phyloP scores from a whole-genome alignment of 2,888 invertebrate genomes.

The Aphrophora alni region DNA sequence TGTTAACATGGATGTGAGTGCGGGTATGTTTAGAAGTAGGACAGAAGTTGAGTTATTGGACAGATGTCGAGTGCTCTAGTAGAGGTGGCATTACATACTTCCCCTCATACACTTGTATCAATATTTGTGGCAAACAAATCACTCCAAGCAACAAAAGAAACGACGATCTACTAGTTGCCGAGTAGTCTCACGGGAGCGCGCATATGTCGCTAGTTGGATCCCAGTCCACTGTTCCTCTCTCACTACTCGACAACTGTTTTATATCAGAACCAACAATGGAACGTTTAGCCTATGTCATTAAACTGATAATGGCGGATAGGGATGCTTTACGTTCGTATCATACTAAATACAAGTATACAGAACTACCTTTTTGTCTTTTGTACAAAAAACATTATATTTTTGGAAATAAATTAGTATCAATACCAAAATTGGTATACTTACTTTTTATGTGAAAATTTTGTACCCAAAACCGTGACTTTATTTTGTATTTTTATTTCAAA shows the following conservation, averaged over 20 bases:
- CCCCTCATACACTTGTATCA: slow-evolving; percentile 24
- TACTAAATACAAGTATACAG: no score
- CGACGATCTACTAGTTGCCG: not conserved
- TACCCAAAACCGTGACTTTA: no score
- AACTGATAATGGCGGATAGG: no score
- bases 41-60: not conserved
- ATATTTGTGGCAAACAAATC: slow-evolving; percentile 37
- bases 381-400: no score
- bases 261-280: not conserved
- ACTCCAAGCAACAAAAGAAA: not conserved
- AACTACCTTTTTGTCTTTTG: no score
- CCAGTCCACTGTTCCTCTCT: not conserved
- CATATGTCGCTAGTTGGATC: not conserved
- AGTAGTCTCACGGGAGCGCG: not conserved
- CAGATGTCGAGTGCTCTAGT: not conserved
- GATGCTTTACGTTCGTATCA: no score
- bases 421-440: no score
- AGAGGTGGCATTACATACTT: no score
- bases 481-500: no score
- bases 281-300: no score
- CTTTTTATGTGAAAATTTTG: no score
- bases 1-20: not conserved
- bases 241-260: not conserved
- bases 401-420: no score
- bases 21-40: not conserved